Percentiles rank a stretch among this genome's conserved stretches.
These are phyloP conservation scores for Leptopilina myrica DNA, from an alignment of 2,888 invertebrate genomes.

Conservation along the genomic window DNA sequence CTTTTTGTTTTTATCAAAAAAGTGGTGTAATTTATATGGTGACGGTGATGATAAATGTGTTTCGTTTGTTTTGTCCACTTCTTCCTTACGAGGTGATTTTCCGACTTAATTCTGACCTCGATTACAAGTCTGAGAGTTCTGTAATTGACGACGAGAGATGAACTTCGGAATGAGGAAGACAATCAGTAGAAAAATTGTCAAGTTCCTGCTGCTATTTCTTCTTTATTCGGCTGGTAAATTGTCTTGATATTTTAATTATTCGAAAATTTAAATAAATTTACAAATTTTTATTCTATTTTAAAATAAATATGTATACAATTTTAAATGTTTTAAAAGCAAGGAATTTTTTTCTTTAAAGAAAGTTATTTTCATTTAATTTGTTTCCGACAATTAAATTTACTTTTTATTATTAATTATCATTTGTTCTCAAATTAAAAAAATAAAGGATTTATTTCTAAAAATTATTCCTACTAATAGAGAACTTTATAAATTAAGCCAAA, in stretches of 20 bases:
- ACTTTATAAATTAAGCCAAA: too few species aligned
- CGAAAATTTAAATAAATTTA: too few species aligned
- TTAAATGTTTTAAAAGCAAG: too few species aligned
- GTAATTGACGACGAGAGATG: constrained; percentile 47
- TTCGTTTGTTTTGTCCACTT: constrained; percentile 51
- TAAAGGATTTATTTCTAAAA: too few species aligned
- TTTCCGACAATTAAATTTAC: too few species aligned
- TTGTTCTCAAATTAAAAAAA: too few species aligned
- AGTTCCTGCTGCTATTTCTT: constrained; percentile 54
- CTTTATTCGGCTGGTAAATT: constrained; percentile 60
- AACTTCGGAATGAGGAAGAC: constrained; percentile 53
- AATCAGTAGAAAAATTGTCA: constrained; percentile 46
- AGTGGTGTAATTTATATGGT: constrained; percentile 65
- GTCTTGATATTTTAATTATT: too few species aligned
- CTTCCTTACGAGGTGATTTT: constrained; percentile 55
- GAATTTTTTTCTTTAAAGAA: not conserved
- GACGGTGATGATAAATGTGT: constrained; percentile 70
- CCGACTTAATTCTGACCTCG: constrained; percentile 42
- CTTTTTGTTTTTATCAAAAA: constrained; percentile 45
- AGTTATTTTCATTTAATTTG: too few species aligned
- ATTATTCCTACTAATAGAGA: too few species aligned
- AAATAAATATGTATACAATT: too few species aligned
- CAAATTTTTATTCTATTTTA: too few species aligned
- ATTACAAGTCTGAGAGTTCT: constrained; percentile 41
- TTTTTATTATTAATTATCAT: too few species aligned